Evolutionary conservation across 2,888 invertebrate genomes (phyloP), one percentile per base, ranked within the genome.

Genomic region (Teleiodes luculella): DNA sequence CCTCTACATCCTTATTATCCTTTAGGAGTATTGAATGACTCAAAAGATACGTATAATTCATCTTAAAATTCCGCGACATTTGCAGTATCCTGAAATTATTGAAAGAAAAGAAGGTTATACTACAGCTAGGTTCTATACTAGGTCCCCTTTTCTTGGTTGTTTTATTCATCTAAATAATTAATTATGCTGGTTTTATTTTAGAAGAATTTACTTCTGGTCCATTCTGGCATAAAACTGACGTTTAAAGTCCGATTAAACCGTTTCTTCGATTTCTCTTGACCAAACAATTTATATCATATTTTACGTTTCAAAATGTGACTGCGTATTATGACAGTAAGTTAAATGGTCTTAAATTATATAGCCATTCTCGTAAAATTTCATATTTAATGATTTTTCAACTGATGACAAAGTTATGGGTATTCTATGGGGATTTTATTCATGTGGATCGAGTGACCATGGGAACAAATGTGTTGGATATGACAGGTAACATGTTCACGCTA

Each of bases 291-390:
- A 62, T 74, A 65, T 67, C 70, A 68, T 70, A 70, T 72, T 70
- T 73, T 70, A 75, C 69, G 63, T 74, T 52, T 58, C 61, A 59
- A 74, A 69, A 70, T 70, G 68, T 71, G 69, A 57, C 14, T 50
- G 13, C 30, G 67, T 74, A 67, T 72, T 74, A 70, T 74, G 76
- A 73, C 76, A 74, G 70, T 58, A 20, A 41, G 73, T 72, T 67
- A 70, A 68, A 68, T 63, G 63, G 65, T 66, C 67, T 63, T 70
- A 74, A 76, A 61, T 74, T 73, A 75, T 72, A 61, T 53, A 59
- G 58, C 58, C 54, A 66, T 59, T 53, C 67, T 63, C 66, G 63
- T 76, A 76, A 72, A 76, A 65, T 68, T 68, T 60, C 62, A 67
- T 65, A 63, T 72, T 63, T 68, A 71, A 74, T 67, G 66, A 68